Conservation (phyloP, 2,888 invertebrate species). For the Acrobasis consociella region DNA sequence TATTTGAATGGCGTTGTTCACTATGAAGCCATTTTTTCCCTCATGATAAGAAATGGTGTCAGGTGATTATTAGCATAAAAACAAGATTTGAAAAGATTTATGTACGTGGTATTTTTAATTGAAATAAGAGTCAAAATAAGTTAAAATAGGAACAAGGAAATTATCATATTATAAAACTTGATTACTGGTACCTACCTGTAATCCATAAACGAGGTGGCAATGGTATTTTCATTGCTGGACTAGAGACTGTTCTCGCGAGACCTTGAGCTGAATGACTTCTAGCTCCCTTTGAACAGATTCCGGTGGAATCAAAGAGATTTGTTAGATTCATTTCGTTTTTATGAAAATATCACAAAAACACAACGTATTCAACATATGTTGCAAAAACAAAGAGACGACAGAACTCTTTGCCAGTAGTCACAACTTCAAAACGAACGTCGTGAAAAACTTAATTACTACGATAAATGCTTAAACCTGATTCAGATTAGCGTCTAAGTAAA, state of each 20-base stretch:
- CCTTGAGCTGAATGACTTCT: slow-evolving; percentile 77
- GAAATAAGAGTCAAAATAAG: background rate
- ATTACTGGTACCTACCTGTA: slow-evolving; percentile 64
- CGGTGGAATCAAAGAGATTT: slow-evolving; percentile 47
- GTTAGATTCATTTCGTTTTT: slow-evolving; percentile 57
- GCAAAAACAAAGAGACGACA: slow-evolving; percentile 59
- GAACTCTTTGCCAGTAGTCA: slow-evolving; percentile 48
- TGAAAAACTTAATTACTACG: slow-evolving; percentile 42
- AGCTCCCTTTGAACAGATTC: slow-evolving; percentile 45
- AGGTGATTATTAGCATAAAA: background rate
- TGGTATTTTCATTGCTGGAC: slow-evolving; percentile 75
- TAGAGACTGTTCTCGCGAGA: slow-evolving; percentile 58
- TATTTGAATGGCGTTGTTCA: background rate
- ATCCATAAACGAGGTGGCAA: slow-evolving; percentile 78
- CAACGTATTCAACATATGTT: slow-evolving; percentile 69
- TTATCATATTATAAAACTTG: background rate
- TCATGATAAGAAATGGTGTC: slow-evolving; percentile 1
- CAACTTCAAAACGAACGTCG: slow-evolving; percentile 42
- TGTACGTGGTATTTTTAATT: background rate
- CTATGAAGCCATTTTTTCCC: background rate
- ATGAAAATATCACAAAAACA: slow-evolving; percentile 51
- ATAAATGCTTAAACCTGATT: slow-evolving; percentile 64
- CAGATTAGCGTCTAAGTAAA: slow-evolving; percentile 72
- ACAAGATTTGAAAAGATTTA: background rate
- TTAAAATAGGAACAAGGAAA: slow-evolving; percentile 8